Percentiles rank a stretch among this genome's conserved stretches.
Conservation (phyloP, 2,888 invertebrate genomes). For the Drosophila algonquin region DNA sequence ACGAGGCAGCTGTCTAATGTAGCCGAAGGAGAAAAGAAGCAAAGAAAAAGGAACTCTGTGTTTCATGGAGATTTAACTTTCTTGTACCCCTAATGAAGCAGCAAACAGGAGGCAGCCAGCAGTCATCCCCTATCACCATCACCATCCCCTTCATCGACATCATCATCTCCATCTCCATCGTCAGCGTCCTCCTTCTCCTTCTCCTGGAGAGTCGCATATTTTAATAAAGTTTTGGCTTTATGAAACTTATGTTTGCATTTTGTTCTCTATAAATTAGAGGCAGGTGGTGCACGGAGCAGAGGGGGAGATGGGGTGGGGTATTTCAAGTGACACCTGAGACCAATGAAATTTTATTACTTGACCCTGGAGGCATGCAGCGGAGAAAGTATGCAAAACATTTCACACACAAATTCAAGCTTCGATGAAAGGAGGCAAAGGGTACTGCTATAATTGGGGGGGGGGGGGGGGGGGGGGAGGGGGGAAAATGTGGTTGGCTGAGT, state of each 20-base stretch:
- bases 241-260: slow-evolving; percentile 66
- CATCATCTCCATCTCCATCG: slow-evolving; percentile 9
- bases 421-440: slow-evolving; percentile 8
- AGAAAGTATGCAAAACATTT: slow-evolving; percentile 39
- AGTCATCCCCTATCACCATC: background rate
- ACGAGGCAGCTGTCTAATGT: slow-evolving; percentile 68
- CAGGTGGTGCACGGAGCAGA: background rate
- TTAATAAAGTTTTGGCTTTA: slow-evolving; percentile 71
- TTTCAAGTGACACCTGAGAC: slow-evolving; percentile 63
- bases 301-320: slow-evolving; percentile 2
- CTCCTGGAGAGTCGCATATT: slow-evolving; percentile 67
- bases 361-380: slow-evolving; percentile 36
- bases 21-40: slow-evolving; percentile 29
- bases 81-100: slow-evolving; percentile 61
- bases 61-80: slow-evolving; percentile 78
- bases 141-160: background rate
- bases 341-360: slow-evolving; percentile 55
- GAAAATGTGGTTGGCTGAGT: slow-evolving; percentile 32
- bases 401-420: slow-evolving; percentile 8
- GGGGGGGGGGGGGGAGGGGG: background rate
- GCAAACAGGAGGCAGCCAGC: slow-evolving; percentile 13
- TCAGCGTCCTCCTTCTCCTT: background rate
- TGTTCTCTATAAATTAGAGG: slow-evolving; percentile 72
- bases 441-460: slow-evolving; percentile 7
- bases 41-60: slow-evolving; percentile 54